Evolutionary conservation across 2,797 vertebrate genomes (phyloP).

Genomic region (Gorsachius magnificus): DNA sequence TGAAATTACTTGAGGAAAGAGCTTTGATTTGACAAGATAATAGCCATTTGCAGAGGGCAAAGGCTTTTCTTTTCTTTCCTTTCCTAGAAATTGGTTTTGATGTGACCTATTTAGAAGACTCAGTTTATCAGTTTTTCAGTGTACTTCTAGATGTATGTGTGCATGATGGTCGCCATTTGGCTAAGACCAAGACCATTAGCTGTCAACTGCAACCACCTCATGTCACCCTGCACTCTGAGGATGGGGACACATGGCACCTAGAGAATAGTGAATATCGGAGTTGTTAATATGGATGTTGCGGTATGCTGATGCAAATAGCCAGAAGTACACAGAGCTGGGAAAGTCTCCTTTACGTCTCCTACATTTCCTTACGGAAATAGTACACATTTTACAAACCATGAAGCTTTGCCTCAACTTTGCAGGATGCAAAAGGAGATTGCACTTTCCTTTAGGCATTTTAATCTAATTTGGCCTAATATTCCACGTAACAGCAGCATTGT

Average conservation of each 20-base stretch:
- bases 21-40: neutral
- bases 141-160: neutral
- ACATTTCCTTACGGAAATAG: neutral
- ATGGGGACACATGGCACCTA: rapidly evolving
- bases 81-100: neutral
- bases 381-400: neutral
- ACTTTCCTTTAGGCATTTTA: neutral
- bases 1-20: neutral
- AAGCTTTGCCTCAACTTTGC: neutral
- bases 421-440: neutral
- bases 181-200: neutral
- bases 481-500: neutral
- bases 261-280: neutral
- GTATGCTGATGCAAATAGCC: neutral
- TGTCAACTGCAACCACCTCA: neutral
- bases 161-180: neutral
- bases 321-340: neutral
- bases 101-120: neutral
- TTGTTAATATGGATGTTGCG: neutral
- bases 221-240: neutral
- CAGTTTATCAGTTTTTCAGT: neutral
- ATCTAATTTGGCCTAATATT: neutral
- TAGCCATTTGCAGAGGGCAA: neutral
- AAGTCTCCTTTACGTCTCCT: rapidly evolving
- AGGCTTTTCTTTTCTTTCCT: neutral